These are phyloP conservation scores for Burhinus oedicnemus DNA, from an alignment of 2,113 vertebrate genomes.

Conservation along the genomic window DNA sequence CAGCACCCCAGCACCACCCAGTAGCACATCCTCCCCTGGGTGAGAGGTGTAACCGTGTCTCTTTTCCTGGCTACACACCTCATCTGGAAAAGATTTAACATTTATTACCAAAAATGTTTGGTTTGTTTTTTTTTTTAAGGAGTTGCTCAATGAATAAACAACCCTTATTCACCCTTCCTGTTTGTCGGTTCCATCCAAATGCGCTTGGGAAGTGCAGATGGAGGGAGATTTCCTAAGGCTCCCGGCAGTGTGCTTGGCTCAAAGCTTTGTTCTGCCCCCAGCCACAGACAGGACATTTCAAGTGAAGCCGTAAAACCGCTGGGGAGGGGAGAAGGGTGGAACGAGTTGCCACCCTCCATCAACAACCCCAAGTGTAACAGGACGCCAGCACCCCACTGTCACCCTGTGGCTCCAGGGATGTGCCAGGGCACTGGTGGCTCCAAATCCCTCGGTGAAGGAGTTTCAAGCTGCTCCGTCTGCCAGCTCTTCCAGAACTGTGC, in stretches of 20 bases:
- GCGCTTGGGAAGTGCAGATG: not conserved
- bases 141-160: constrained; percentile 74
- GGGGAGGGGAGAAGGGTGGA: not conserved
- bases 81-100: constrained; percentile 56
- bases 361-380: not conserved
- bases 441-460: not conserved
- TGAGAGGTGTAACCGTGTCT: not conserved
- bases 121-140: constrained; percentile 13
- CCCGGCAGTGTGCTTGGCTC: not conserved
- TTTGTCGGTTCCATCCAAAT: constrained; percentile 11
- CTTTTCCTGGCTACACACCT: not conserved
- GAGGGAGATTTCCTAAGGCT: not conserved
- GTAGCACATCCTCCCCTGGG: not conserved
- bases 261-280: constrained; percentile 23
- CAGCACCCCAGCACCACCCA: not conserved
- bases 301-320: not conserved
- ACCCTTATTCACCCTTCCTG: constrained; percentile 63
- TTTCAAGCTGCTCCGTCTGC: not conserved
- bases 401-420: rapidly evolving
- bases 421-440: not conserved
- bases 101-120: constrained; percentile 77
- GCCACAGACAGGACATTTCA: not conserved
- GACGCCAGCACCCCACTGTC: not conserved
- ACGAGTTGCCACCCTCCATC: not conserved
- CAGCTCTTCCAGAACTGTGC: not conserved